Evolutionary conservation across 2,888 invertebrate genomes (phyloP), one percentile per base, ranked within the genome.

Genomic region (Luperina testacea): DNA sequence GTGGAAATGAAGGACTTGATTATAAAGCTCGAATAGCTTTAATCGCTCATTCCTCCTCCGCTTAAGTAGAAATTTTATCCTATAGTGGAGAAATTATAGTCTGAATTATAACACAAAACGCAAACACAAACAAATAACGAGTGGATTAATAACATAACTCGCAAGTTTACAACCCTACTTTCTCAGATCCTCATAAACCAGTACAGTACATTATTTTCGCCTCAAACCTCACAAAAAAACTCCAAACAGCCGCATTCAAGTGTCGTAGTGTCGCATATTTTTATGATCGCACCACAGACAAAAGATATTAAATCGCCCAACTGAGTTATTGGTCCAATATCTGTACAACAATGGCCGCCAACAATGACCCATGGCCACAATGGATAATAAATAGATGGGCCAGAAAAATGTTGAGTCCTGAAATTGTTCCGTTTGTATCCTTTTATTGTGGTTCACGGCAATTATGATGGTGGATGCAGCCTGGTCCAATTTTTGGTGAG

Each of bases 301-400:
- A 92, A 92, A 90, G 91, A 92, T 92, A 93, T 91, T 90, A 93
- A 87, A 92, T 90, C 86, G 84, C 81, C 87, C 87, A 85, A 92
- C 90, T 93, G 93, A 95, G 93, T 95, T 95, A 95, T 95, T 94
- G 93, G 92, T 88, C 91, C 94, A 95, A 95, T 95, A 95, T 93
- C 92, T 90, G 90, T 82, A 92, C 92, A 93, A 94, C 94, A 94
- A 95, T 93, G 91, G 93, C 82, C 78, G 71, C 88, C 86, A 88
- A 93, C 94, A 94, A 90, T 90, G 88, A 85, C 85, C 86, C 83
- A 83, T 83, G 80, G 82, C 80, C 85, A 94, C 94, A 95, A 94
- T 94, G 88, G 94, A 89, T 90, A 91, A 93, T 93, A 93, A 93
- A 94, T 93, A 92, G 91, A 89, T 89, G 86, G 89, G 78, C 75